Base-by-base conservation (phyloP, 1,140 invertebrate species). In the Lepidurus apus region DNA sequence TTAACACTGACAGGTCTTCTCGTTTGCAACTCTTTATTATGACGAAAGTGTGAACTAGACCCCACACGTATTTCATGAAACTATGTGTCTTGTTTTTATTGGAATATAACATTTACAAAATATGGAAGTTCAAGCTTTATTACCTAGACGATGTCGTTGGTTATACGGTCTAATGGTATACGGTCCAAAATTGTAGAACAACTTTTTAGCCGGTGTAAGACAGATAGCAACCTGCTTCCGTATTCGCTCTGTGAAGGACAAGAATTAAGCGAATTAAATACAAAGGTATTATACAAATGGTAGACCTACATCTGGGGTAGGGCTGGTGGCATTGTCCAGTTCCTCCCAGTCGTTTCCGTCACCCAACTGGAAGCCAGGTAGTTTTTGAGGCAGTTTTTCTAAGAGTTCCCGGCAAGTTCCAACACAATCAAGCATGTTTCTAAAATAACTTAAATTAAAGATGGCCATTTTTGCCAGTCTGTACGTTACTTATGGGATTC, bases 81-180 rank as follows among this genome's bases (percentile, higher is more conserved):
- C 21, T n/a, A 65, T 65, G 53, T 7, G 53, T 17, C 8, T 21
- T 21, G 53, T 65, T 65, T 65, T 65, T 65, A 65, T 65, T 65
- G 53, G 53, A 65, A 65, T 65, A 65, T 65, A 65, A 65, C 53
- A 65, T 65, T 65, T 65, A 65, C 53, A 65, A 65, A 65, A 65
- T n/a, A 65, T 65, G 17, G 17, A 11, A 13, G 13, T 21, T 7
- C 17, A n/a, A 13, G 1, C 21, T 65, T 17, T n/a, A 65, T 65
- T 17, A 9, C 0, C 6, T 65, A n/a, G 17, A 17, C 1, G 17
- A 65, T 65, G 17, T 7, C 53, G 21, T n/a, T 17, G 17, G 2
- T 65, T 65, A n/a, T n/a, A n/a, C n/a, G n/a, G 0, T 65, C 53
- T 11, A 65, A 65, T 65, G 53, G 21, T 17, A 65, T 65, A 9